A percentile compares a stretch with the other conserved stretches of the same genome.
These are phyloP conservation scores for Takifugu ocellatus DNA, from an alignment of 2,797 vertebrate species.

Conservation along the genomic window DNA sequence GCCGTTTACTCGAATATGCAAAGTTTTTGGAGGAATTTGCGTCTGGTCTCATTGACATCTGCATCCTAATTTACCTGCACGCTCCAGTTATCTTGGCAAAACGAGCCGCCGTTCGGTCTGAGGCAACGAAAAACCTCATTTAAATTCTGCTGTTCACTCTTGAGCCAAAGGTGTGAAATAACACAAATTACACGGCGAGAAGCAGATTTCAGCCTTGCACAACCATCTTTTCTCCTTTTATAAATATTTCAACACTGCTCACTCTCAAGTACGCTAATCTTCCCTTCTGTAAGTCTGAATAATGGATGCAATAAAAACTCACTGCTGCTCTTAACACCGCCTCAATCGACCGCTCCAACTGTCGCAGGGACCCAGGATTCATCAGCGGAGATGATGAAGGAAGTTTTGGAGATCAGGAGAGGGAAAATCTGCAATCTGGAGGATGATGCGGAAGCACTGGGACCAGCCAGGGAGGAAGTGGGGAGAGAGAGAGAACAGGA, in stretches of 20 bases:
- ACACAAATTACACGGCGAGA: conserved; percentile 10
- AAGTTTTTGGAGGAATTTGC: too few relatives aligned
- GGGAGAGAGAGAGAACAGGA: conserved; percentile 31
- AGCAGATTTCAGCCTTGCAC: conserved; percentile 29
- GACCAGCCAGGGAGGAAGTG: conserved; percentile 17
- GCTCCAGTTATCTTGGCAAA: too few relatives aligned
- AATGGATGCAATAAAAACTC: conserved; percentile 65
- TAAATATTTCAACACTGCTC: conserved; percentile 59
- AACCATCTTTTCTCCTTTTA: conserved; percentile 44
- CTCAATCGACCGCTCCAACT: conserved; percentile 33
- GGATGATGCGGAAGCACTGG: conserved; percentile 8
- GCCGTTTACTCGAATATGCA: too few relatives aligned
- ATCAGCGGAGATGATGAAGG: conserved; percentile 24
- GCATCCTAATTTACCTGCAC: too few relatives aligned
- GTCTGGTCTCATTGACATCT: too few relatives aligned
- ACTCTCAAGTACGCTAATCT: conserved; percentile 57
- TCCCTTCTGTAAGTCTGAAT: conserved; percentile 55
- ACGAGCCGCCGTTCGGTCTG: too few relatives aligned
- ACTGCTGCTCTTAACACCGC: conserved; percentile 38
- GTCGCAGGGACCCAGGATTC: conserved; percentile 13
- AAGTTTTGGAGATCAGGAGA: background rate
- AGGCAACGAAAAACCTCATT: background rate
- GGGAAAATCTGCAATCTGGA: background rate
- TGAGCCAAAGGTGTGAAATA: background rate
- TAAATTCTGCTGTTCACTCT: background rate